Evolutionary conservation across 2,888 invertebrate species (phyloP).

Genomic region (Tachina lurida): DNA sequence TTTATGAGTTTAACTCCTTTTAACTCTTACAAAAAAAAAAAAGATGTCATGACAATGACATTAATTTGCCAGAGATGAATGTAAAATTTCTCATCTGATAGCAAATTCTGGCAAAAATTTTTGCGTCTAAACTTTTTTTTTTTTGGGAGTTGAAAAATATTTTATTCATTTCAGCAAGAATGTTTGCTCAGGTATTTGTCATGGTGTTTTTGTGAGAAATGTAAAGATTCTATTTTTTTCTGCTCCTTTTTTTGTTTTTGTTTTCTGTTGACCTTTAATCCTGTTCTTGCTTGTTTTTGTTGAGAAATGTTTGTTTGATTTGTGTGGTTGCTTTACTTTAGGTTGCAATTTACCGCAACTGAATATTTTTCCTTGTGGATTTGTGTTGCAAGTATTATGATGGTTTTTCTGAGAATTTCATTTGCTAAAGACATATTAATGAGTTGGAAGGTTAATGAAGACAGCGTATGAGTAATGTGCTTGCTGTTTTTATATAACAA

Average conservation of each 20-base stretch:
- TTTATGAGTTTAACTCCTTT: conserved; percentile 52
- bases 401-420: neutral
- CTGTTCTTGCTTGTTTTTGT: neutral
- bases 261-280: neutral
- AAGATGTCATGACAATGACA: conserved; percentile 42
- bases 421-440: neutral
- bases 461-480: neutral
- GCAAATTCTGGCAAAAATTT: conserved; percentile 1
- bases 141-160: neutral
- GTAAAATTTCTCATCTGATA: conserved; percentile 45
- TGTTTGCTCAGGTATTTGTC: neutral
- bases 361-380: conserved; percentile 7
- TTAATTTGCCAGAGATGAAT: conserved; percentile 52
- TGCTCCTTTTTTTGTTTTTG: neutral
- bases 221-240: neutral
- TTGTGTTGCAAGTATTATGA: neutral
- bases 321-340: conserved; percentile 42
- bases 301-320: conserved; percentile 25
- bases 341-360: conserved; percentile 26
- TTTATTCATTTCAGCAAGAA: conserved; percentile 17
- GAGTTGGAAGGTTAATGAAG: neutral
- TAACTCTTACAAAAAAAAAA: conserved; percentile 8
- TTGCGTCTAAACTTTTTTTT: conserved; percentile 19
- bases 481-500: neutral
- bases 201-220: neutral